These are phyloP conservation scores for Bombus sibiricus DNA, from an alignment of 1,140 invertebrate genomes.

Conservation along the genomic window DNA sequence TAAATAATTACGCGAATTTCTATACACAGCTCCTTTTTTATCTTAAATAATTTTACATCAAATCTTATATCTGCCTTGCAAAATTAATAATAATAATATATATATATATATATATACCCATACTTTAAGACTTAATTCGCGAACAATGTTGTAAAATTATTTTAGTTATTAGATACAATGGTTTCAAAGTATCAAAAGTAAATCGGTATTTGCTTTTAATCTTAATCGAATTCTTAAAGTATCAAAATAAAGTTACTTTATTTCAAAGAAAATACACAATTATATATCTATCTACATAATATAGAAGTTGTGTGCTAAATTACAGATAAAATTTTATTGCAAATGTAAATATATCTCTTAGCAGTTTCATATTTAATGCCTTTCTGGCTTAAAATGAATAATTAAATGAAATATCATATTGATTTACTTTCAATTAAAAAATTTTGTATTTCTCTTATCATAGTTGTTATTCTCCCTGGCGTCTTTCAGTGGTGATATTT, in stretches of 20 bases:
- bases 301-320: neutral
- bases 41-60: neutral
- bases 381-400: neutral
- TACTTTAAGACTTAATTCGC: neutral
- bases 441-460: neutral
- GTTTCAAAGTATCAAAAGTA: neutral
- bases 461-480: conserved; percentile 63
- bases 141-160: neutral
- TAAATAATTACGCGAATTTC: neutral
- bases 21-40: neutral
- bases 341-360: neutral
- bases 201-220: neutral
- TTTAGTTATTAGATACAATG: neutral
- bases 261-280: neutral
- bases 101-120: neutral
- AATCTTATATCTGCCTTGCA: neutral
- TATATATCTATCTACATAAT: neutral
- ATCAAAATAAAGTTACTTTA: neutral
- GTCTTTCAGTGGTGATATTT: conserved; percentile 77
- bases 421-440: neutral
- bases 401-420: neutral
- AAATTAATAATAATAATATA: neutral
- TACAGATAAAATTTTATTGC: neutral
- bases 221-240: neutral
- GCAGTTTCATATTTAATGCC: neutral